Conservation (phyloP, 2,113 vertebrate genomes). For the Leucoraja erinaceus region DNA sequence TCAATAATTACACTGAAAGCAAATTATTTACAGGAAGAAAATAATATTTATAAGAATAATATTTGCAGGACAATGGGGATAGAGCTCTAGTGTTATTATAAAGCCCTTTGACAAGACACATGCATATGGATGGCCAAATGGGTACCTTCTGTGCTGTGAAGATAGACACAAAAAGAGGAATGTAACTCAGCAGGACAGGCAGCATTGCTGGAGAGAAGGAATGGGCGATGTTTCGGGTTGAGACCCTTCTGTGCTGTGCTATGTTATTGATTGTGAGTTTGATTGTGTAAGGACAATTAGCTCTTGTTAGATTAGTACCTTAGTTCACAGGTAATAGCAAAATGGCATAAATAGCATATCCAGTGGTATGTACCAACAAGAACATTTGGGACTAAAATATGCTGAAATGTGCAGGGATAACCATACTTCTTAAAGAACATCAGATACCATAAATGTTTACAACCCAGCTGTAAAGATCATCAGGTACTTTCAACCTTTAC, state of each 20-base stretch:
- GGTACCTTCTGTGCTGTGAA: neutral
- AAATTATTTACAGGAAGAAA: too few relatives aligned
- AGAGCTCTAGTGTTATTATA: neutral
- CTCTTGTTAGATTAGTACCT: neutral
- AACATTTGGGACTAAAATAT: too few relatives aligned
- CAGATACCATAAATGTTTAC: too few relatives aligned
- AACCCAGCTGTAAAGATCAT: too few relatives aligned
- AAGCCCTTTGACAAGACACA: neutral
- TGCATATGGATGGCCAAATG: too few relatives aligned
- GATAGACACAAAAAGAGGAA: too few relatives aligned
- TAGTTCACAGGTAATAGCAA: neutral
- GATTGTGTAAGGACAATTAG: neutral
- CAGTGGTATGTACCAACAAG: neutral
- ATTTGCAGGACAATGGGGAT: neutral
- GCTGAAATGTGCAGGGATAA: neutral
- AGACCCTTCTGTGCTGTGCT: neutral
- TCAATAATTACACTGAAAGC: neutral
- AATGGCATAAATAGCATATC: neutral
- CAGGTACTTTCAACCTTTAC: neutral
- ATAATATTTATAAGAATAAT: neutral
- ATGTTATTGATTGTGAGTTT: neutral
- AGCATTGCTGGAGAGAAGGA: too few relatives aligned
- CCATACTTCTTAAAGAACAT: neutral
- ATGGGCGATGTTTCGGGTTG: too few relatives aligned
- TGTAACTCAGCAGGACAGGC: too few relatives aligned